phyloP scores from a whole-genome alignment of 2,113 vertebrate species.

The Butorides virescens region DNA sequence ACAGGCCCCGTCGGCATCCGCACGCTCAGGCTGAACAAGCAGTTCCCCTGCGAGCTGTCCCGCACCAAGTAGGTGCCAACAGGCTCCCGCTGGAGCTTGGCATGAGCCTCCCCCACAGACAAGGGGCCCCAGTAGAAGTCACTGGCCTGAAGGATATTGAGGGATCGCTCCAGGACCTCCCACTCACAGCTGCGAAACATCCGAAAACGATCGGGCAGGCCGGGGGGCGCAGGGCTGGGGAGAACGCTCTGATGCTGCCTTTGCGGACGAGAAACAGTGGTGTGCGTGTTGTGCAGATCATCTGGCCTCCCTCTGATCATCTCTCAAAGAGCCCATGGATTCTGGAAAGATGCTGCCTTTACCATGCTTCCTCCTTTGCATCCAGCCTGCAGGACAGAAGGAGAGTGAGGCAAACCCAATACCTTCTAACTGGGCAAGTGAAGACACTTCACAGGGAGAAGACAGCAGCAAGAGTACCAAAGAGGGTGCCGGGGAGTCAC shows the following conservation, averaged over 20 bases:
- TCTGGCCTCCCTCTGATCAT: slow-evolving; percentile 70
- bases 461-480: background rate
- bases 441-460: background rate
- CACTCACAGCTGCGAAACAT: slow-evolving; percentile 65
- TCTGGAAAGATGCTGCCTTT: slow-evolving; percentile 40
- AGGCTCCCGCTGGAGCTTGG: slow-evolving; percentile 49
- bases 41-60: slow-evolving; percentile 71
- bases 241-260: slow-evolving; percentile 19
- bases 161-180: slow-evolving; percentile 67
- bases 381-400: slow-evolving; percentile 37
- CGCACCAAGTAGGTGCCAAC: slow-evolving; percentile 73
- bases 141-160: slow-evolving; percentile 66
- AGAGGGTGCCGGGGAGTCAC: background rate
- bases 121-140: slow-evolving; percentile 77
- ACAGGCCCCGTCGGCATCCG: slow-evolving; percentile 29
- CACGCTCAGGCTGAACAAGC: slow-evolving; percentile 64
- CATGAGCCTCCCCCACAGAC: slow-evolving; percentile 64
- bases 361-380: slow-evolving; percentile 14
- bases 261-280: slow-evolving; percentile 1
- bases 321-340: slow-evolving; percentile 71
- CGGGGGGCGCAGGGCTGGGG: background rate
- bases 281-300: slow-evolving; percentile 37
- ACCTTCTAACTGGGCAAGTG: background rate
- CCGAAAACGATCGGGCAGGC: slow-evolving; percentile 54
- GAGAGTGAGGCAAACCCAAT: background rate